Conservation (phyloP, 2,888 invertebrate species). For the Neelides folsomi region DNA sequence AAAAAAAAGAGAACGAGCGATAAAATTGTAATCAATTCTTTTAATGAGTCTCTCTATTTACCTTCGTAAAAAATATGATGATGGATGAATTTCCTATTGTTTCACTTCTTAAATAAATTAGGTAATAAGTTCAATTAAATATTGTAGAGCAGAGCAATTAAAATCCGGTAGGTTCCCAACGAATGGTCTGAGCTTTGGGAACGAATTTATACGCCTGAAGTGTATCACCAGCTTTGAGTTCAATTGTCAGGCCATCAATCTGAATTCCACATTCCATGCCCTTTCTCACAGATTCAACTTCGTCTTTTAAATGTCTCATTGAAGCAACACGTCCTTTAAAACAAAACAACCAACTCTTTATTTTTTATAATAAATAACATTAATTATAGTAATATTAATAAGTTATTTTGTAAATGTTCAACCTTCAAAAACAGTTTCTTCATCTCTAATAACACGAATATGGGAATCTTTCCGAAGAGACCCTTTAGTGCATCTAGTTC, state of each 20-base stretch:
- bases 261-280: conserved; percentile 82
- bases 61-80: too few relatives aligned
- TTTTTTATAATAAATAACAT: neutral
- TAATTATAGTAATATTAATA: neutral
- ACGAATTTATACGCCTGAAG: conserved; percentile 61
- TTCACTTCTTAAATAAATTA: neutral
- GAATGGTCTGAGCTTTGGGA: conserved; percentile 50
- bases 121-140: neutral
- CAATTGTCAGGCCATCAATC: conserved; percentile 50
- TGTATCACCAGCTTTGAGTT: conserved; percentile 59
- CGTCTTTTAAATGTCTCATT: conserved; percentile 77
- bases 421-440: conserved; percentile 20
- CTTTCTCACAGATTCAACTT: conserved; percentile 66
- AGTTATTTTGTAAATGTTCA: neutral
- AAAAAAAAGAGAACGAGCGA: too few relatives aligned
- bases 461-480: conserved; percentile 51
- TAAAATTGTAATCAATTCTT: too few relatives aligned
- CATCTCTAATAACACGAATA: conserved; percentile 48
- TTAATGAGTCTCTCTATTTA: too few relatives aligned
- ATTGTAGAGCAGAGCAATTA: conserved; percentile 37
- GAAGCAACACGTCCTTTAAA: conserved; percentile 53
- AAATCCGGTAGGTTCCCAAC: conserved; percentile 74
- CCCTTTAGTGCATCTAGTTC: conserved; percentile 72
- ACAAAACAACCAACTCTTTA: too few relatives aligned
- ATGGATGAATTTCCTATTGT: too few relatives aligned